Evolutionary conservation across 2,113 vertebrate genomes (phyloP), one percentile per base, ranked within the genome.

Genomic region (Psephotus haematonotus): DNA sequence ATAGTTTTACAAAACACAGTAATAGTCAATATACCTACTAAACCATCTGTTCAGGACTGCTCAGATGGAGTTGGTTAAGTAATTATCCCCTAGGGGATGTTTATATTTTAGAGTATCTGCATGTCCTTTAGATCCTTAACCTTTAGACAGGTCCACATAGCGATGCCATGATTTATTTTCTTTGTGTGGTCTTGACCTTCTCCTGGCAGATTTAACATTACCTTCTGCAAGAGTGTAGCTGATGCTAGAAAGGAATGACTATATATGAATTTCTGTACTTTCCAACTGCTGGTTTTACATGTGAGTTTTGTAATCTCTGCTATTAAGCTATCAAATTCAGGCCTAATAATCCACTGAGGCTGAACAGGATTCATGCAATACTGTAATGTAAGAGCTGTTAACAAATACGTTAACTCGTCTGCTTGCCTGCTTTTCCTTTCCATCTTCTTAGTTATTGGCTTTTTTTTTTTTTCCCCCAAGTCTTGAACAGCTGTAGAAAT

Each of bases 131-230:
- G 96, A 84, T 98, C 79, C 94, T 97, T 98, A 98, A 98, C 97
- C 97, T 98, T 98, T 98, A 97, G 93, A 81, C 95, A 95, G 86
- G 96, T 96, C 95, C 77, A 77, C 90, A 93, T 96, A 95, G 94
- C 57, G 4, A 97, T 86, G 91, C 74, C 76, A 71, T 97, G 97
- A 98, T 98, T 98, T 97, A 98, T 98, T 97, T 91, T 88, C 91
- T 95, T 90, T 97, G 89, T 96, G 92, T 97, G 96, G 83, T 97
- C 96, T 98, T 98, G 98, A 98, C 98, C 97, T 98, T 98, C 96
- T 96, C 85, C 90, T 93, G 96, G 93, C 60, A 92, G 80, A 93
- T 96, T 95, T 92, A 97, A 88, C 82, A 67, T 97, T 96, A 93
- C 82, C 67, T 93, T 95, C 46, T 3, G 11, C 53, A 93, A 95